Evolutionary conservation across 2,797 vertebrate species (phyloP).

Genomic region (Paratrypauchen microcephalus): DNA sequence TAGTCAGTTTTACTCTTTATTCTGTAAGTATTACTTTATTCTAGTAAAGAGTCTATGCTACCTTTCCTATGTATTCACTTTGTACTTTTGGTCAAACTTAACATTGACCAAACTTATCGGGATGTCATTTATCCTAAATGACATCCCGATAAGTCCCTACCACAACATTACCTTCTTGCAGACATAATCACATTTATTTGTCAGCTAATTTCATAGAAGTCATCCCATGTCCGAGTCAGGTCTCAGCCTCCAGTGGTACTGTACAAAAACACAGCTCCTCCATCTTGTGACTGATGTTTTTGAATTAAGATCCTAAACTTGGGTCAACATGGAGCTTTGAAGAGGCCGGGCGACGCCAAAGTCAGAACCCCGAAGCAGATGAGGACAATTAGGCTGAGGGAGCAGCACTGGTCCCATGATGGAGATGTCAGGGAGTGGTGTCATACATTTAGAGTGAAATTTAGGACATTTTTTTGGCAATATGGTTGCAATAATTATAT

Average conservation of each 20-base stretch:
- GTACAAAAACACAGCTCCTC: conserved; percentile 31
- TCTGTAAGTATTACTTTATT: too few species aligned
- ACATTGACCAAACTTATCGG: neutral
- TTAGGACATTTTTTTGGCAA: too few species aligned
- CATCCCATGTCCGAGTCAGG: conserved; percentile 40
- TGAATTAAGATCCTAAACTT: conserved; percentile 58
- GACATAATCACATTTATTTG: conserved; percentile 20
- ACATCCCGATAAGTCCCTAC: neutral
- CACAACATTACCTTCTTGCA: neutral
- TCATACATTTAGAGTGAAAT: neutral
- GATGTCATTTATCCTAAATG: neutral
- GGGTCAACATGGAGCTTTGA: conserved; percentile 41
- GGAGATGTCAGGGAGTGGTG: neutral
- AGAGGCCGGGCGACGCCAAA: conserved; percentile 30
- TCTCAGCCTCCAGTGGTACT: conserved; percentile 19
- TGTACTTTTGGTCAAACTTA: neutral
- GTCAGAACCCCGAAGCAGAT: conserved; percentile 47
- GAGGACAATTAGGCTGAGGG: conserved; percentile 40
- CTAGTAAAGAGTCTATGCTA: too few species aligned
- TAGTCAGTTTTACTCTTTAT: too few species aligned
- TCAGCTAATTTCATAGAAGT: conserved; percentile 42
- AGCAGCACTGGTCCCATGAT: conserved; percentile 33
- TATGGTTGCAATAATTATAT: too few species aligned
- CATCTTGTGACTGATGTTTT: conserved; percentile 62
- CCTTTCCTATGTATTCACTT: too few species aligned